Evolutionary conservation across 2,888 invertebrate genomes (phyloP).

Genomic region (Drosophila mayaguana): DNA sequence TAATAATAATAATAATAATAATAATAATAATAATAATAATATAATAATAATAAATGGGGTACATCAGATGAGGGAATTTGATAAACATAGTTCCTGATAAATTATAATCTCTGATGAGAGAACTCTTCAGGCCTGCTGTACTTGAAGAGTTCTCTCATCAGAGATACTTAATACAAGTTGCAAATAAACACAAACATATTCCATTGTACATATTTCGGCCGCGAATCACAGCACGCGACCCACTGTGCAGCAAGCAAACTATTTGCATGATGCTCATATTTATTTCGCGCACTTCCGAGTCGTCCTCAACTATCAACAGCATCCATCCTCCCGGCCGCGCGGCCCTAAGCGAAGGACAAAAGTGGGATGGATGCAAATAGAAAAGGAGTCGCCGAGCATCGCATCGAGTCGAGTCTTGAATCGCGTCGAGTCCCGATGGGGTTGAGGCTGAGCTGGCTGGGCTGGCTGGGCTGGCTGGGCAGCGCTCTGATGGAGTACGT

Average conservation of each 20-base stretch:
- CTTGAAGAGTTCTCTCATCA: too few species aligned
- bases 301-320: constrained; percentile 48
- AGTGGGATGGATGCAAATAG: constrained; percentile 60
- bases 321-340: constrained; percentile 5
- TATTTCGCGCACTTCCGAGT: constrained; percentile 67
- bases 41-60: too few species aligned
- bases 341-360: constrained; percentile 19
- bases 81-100: too few species aligned
- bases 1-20: too few species aligned
- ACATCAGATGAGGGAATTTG: too few species aligned
- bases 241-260: constrained; percentile 62
- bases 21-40: too few species aligned
- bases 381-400: constrained; percentile 28
- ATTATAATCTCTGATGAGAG: too few species aligned
- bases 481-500: constrained; percentile 25
- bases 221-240: not conserved
- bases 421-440: not conserved
- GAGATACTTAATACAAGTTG: too few species aligned
- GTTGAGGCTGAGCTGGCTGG: not conserved
- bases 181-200: too few species aligned
- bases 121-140: too few species aligned
- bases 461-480: too few species aligned
- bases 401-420: constrained; percentile 7
- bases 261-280: constrained; percentile 71
- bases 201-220: not conserved